phyloP scores from a whole-genome alignment of 2,888 invertebrate genomes.

The Drosophila nr. medialis region DNA sequence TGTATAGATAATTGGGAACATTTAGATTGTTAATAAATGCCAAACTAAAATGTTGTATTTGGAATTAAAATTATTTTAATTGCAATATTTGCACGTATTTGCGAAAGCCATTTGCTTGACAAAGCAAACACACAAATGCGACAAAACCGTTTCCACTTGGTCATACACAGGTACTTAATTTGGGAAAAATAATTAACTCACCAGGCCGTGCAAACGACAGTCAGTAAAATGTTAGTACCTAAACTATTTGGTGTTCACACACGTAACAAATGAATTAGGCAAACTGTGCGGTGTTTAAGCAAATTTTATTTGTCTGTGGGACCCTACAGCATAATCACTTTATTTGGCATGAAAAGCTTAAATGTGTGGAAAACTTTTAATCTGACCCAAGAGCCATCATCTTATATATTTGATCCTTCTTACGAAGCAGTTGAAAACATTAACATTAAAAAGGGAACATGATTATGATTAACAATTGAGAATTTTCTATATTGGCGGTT shows the following conservation, averaged over 20 bases:
- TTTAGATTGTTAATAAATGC: background rate
- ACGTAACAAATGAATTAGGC: constrained; percentile 3
- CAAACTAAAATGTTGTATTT: background rate
- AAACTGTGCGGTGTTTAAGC: background rate
- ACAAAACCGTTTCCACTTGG: background rate
- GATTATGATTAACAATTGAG: background rate
- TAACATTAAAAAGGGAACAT: background rate
- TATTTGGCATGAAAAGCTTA: background rate
- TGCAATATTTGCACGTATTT: background rate
- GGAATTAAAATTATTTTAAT: background rate
- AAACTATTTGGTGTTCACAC: background rate
- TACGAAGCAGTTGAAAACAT: background rate
- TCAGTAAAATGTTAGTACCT: background rate
- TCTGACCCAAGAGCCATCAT: background rate
- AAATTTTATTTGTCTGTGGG: background rate
- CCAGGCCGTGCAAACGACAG: background rate
- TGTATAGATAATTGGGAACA: background rate
- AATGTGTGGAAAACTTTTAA: background rate
- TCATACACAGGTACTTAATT: background rate
- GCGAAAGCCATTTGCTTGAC: background rate
- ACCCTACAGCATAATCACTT: background rate
- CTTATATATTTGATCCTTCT: background rate
- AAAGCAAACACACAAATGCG: background rate
- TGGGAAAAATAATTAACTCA: background rate
- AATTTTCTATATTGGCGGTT: background rate